Evolutionary conservation across 1,140 invertebrate genomes (phyloP).

Genomic region (Euwallacea fornicatus): DNA sequence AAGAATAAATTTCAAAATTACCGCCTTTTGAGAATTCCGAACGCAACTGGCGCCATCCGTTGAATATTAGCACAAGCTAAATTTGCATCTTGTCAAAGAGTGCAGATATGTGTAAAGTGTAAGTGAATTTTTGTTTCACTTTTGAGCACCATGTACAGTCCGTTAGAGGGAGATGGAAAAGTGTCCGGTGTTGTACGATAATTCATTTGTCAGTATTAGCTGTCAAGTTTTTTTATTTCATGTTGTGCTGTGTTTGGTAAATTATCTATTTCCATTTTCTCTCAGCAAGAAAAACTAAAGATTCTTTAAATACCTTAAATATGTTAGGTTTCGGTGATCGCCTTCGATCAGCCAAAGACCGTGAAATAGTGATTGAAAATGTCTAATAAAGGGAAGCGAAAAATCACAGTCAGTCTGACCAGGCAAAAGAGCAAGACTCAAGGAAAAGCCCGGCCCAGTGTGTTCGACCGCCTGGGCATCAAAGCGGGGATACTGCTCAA

Average conservation of each 20-base stretch:
- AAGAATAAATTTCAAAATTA: background rate
- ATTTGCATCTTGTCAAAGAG: too few relatives aligned
- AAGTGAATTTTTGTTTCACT: too few relatives aligned
- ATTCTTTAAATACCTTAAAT: conserved; percentile 12
- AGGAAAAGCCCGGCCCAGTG: conserved; percentile 65
- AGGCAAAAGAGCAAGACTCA: conserved; percentile 66
- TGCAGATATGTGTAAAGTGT: too few relatives aligned
- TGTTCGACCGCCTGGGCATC: conserved; percentile 77
- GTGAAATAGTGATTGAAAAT: conserved; percentile 56
- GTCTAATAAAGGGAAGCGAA: conserved; percentile 77
- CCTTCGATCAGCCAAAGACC: conserved; percentile 17
- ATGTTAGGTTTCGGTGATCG: conserved; percentile 26
- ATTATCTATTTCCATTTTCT: too few relatives aligned
- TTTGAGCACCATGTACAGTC: too few relatives aligned
- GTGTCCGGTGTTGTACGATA: too few relatives aligned
- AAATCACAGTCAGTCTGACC: conserved; percentile 71
- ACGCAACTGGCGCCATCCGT: too few relatives aligned
- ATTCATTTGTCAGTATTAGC: too few relatives aligned
- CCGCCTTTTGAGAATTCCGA: background rate
- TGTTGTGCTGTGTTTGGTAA: too few relatives aligned
- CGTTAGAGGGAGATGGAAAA: too few relatives aligned
- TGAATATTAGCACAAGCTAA: too few relatives aligned
- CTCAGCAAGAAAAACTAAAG: background rate
- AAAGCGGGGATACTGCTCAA: conserved; percentile 59
- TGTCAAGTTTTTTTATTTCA: too few relatives aligned